These are phyloP conservation scores for Scaptomyza graminum DNA, from an alignment of 1,140 invertebrate species.

Conservation along the genomic window DNA sequence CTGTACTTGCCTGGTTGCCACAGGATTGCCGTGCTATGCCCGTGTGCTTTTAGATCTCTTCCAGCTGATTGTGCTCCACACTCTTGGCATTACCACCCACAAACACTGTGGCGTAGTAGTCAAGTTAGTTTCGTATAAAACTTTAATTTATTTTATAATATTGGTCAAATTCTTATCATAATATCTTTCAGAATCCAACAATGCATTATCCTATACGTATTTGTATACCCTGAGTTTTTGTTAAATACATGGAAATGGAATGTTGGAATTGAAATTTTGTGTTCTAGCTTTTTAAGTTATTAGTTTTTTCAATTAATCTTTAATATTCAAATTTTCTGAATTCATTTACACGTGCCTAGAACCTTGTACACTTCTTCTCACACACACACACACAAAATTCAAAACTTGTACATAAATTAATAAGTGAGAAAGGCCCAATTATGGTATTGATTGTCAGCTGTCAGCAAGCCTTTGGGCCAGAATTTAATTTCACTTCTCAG, in stretches of 20 bases:
- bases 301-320: too few species aligned
- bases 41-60: constrained; percentile 79
- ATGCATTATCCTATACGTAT: constrained; percentile 12
- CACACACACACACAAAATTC: background rate
- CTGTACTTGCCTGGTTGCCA: constrained; percentile 85
- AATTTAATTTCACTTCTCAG: constrained; percentile 1
- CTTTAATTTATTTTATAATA: background rate
- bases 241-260: too few species aligned
- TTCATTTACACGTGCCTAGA: too few species aligned
- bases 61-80: constrained; percentile 64
- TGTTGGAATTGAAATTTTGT: too few species aligned
- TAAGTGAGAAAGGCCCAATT: constrained; percentile 6
- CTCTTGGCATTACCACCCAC: constrained; percentile 40
- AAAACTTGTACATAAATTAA: background rate
- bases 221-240: background rate
- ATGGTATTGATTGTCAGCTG: constrained; percentile 4
- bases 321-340: too few species aligned
- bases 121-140: too few species aligned
- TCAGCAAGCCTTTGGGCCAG: background rate
- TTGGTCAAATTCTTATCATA: constrained; percentile 4
- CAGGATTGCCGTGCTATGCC: constrained; percentile 82
- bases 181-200: background rate
- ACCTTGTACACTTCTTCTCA: too few species aligned
- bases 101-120: constrained; percentile 9
- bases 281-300: too few species aligned